Percentiles rank a stretch among this genome's conserved stretches.
Conservation (phyloP, 2,888 invertebrate species). For the Phrixothrix hirtus region DNA sequence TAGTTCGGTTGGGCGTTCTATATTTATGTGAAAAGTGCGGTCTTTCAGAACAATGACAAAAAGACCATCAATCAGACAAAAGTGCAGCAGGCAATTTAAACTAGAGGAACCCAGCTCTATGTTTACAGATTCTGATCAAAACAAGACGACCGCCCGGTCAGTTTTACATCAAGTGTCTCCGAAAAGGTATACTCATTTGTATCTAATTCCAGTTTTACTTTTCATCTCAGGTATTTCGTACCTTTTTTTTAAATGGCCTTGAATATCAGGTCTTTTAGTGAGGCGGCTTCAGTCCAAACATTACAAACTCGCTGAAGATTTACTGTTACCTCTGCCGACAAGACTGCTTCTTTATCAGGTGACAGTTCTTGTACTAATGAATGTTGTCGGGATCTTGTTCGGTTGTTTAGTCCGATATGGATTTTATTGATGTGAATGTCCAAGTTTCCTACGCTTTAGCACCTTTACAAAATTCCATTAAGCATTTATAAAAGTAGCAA, state of each 20-base stretch:
- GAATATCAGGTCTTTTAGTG: slow-evolving; percentile 35
- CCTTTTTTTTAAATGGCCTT: slow-evolving; percentile 29
- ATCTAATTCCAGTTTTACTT: slow-evolving; percentile 7
- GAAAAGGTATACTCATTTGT: slow-evolving; percentile 32
- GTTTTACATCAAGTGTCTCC: slow-evolving; percentile 37
- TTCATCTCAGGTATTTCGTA: slow-evolving; percentile 26
- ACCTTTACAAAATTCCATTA: slow-evolving; percentile 23
- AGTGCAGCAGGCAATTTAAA: slow-evolving; percentile 52
- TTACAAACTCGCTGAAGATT: slow-evolving; percentile 50
- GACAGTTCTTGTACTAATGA: slow-evolving; percentile 54
- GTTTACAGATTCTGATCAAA: slow-evolving; percentile 53
- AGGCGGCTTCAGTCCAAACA: slow-evolving; percentile 45
- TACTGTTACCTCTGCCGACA: slow-evolving; percentile 51
- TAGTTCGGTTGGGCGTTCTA: slow-evolving; percentile 22
- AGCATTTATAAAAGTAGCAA: slow-evolving; percentile 14
- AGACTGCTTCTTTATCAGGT: slow-evolving; percentile 54
- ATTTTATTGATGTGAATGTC: slow-evolving; percentile 29
- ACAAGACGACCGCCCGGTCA: slow-evolving; percentile 50
- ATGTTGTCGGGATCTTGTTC: slow-evolving; percentile 51
- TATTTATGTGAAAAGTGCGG: slow-evolving; percentile 31
- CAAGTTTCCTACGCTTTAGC: slow-evolving; percentile 30
- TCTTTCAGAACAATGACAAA: slow-evolving; percentile 41
- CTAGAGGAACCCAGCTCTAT: slow-evolving; percentile 46
- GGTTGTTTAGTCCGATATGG: slow-evolving; percentile 37
- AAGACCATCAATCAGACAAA: slow-evolving; percentile 47